phyloP scores from a whole-genome alignment of 1,140 invertebrate species.

The Zaprionus taronus region DNA sequence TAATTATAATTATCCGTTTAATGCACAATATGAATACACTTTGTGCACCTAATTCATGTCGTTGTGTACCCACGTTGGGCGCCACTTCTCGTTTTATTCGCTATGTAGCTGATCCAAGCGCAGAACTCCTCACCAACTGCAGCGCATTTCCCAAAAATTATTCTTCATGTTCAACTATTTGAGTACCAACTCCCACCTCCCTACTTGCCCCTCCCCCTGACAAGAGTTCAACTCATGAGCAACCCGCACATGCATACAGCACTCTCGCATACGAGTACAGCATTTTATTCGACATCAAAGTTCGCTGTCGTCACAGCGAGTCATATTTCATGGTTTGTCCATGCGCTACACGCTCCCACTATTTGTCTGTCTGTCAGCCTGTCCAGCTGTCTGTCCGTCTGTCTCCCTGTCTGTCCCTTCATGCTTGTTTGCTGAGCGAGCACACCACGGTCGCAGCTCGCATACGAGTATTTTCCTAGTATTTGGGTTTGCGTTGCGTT shows the following conservation, averaged over 20 bases:
- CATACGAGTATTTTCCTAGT: constrained; percentile 24
- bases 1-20: no score
- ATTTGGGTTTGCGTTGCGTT: constrained; percentile 66
- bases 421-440: constrained; percentile 14
- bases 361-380: constrained; percentile 6
- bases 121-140: not conserved
- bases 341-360: constrained; percentile 28
- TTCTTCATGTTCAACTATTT: constrained; percentile 55
- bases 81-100: not conserved
- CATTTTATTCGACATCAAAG: constrained; percentile 44
- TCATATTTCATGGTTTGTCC: constrained; percentile 76
- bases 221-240: constrained; percentile 17
- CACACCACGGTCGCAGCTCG: not conserved
- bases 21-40: no score
- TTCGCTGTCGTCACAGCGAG: constrained; percentile 54
- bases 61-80: not conserved
- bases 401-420: not conserved
- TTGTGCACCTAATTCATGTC: no score
- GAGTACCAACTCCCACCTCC: constrained; percentile 1
- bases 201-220: not conserved
- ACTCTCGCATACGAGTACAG: constrained; percentile 5
- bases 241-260: constrained; percentile 34
- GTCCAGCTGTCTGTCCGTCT: constrained; percentile 4
- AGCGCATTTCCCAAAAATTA: constrained; percentile 35
- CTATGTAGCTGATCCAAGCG: not conserved